phyloP scores from a whole-genome alignment of 2,797 vertebrate species.

The Miichthys miiuy region DNA sequence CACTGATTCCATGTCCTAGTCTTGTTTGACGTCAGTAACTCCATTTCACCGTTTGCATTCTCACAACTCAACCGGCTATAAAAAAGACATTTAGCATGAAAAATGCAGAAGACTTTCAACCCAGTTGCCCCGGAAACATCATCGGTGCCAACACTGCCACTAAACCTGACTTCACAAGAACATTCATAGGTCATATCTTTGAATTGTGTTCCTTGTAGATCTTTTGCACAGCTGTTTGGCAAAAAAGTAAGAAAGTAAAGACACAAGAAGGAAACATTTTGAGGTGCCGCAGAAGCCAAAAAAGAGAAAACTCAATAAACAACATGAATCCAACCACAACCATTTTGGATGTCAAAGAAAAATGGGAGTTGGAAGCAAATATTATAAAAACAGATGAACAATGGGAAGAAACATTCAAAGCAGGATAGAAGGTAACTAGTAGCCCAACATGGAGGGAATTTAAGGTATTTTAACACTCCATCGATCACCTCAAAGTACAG shows the following conservation, averaged over 20 bases:
- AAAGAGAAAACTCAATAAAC: slow-evolving; percentile 3
- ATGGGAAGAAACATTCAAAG: too few species aligned
- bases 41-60: slow-evolving; percentile 27
- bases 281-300: slow-evolving; percentile 19
- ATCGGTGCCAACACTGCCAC: not conserved
- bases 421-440: too few species aligned
- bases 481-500: too few species aligned
- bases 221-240: slow-evolving; percentile 2
- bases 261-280: not conserved
- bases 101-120: slow-evolving; percentile 64
- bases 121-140: slow-evolving; percentile 42
- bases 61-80: slow-evolving; percentile 54
- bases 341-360: too few species aligned
- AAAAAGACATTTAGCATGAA: slow-evolving; percentile 70
- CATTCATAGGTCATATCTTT: slow-evolving; percentile 8
- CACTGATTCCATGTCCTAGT: slow-evolving; percentile 1
- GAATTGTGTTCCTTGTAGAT: not conserved
- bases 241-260: not conserved
- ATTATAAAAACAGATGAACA: too few species aligned
- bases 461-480: too few species aligned
- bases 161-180: slow-evolving; percentile 12
- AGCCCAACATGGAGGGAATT: too few species aligned
- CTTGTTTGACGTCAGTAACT: slow-evolving; percentile 55
- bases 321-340: too few species aligned
- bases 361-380: too few species aligned